Percentiles rank a stretch among this genome's conserved stretches.
Evolutionary conservation across 2,113 vertebrate genomes (phyloP).

Genomic region (Sinocyclocheilus maitianheensis): DNA sequence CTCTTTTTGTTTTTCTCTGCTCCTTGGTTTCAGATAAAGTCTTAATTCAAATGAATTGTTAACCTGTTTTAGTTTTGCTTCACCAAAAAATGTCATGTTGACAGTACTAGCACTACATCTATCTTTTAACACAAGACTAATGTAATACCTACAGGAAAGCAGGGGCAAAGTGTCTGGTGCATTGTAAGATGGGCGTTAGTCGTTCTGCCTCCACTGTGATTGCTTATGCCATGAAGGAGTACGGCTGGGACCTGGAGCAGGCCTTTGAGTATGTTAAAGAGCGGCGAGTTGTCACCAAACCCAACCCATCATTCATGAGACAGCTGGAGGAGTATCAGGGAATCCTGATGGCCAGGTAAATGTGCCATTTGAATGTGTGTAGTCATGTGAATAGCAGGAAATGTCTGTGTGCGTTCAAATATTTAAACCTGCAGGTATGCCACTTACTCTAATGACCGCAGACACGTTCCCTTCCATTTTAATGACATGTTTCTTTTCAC

Average conservation of each 20-base stretch:
- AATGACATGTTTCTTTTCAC: conserved; percentile 13
- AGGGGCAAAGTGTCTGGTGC: conserved; percentile 83
- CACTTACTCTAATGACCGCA: not conserved
- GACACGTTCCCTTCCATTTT: not conserved
- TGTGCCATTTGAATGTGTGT: not conserved
- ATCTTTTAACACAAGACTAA: not conserved
- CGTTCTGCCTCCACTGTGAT: conserved; percentile 96
- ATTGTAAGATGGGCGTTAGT: conserved; percentile 99
- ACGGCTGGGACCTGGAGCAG: conserved; percentile 93
- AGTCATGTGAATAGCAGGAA: not conserved
- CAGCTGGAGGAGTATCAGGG: conserved; percentile 98
- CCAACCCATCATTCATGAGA: conserved; percentile 96
- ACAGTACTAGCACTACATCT: not conserved
- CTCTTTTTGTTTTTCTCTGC: not conserved
- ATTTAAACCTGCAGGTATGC: conserved; percentile 4
- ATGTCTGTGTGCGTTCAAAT: too few species aligned
- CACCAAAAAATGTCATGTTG: not conserved
- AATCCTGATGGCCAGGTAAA: conserved; percentile 93
- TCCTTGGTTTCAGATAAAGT: not conserved
- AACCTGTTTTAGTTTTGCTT: conserved; percentile 1
- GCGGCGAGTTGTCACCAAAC: conserved; percentile 90
- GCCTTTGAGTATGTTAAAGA: conserved; percentile 94
- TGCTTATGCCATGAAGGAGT: conserved; percentile 98
- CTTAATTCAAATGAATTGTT: not conserved
- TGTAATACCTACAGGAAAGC: conserved; percentile 46